Evolutionary conservation across 2,113 vertebrate genomes (phyloP).

Genomic region (Lophotis ruficrista): DNA sequence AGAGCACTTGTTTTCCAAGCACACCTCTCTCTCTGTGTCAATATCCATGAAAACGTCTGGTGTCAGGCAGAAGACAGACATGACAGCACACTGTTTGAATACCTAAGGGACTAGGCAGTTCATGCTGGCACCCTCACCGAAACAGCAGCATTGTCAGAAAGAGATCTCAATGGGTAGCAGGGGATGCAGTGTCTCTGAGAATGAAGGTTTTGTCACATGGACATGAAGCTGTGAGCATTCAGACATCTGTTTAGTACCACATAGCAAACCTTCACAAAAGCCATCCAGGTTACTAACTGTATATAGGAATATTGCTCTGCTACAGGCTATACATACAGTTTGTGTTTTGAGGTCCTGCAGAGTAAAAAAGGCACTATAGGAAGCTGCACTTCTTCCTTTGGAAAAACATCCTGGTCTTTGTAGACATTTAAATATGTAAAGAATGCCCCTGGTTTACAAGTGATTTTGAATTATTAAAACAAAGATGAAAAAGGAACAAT

Average conservation of each 20-base stretch:
- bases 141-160: not conserved
- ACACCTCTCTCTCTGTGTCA: not conserved
- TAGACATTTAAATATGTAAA: not conserved
- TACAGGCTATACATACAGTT: not conserved
- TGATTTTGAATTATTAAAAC: not conserved
- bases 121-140: not conserved
- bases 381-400: not conserved
- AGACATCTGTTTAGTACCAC: not conserved
- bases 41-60: constrained; percentile 29
- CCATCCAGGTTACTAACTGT: not conserved
- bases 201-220: not conserved
- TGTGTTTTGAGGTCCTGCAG: not conserved
- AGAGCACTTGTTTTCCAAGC: not conserved
- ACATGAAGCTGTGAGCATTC: not conserved
- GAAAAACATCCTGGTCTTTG: not conserved
- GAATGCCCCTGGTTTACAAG: not conserved
- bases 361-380: not conserved
- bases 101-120: not conserved
- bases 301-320: not conserved
- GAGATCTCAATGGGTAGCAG: not conserved
- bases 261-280: not conserved
- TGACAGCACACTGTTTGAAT: not conserved
- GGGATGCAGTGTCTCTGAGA: not conserved
- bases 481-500: not conserved
- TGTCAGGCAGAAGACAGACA: not conserved